These are phyloP conservation scores for Aelia acuminata DNA, from an alignment of 2,888 invertebrate species.

Conservation along the genomic window DNA sequence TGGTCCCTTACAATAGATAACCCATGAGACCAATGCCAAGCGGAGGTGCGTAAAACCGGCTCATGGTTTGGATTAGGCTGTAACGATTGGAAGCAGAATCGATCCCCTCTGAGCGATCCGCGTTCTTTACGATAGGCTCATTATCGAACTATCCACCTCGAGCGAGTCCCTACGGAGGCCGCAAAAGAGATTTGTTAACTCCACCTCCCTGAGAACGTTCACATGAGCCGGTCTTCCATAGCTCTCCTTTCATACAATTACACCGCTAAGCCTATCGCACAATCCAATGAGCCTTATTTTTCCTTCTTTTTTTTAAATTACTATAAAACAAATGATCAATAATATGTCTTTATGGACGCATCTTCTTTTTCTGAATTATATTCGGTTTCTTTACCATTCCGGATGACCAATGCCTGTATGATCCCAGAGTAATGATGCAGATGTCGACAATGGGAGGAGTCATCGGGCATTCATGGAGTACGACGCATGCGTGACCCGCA, in stretches of 20 bases:
- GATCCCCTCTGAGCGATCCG: background rate
- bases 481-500: background rate
- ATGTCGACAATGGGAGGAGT: background rate
- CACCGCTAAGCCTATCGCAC: background rate
- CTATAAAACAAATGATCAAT: background rate
- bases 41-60: background rate
- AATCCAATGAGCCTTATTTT: background rate
- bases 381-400: background rate
- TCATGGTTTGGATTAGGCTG: background rate
- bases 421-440: background rate
- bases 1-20: background rate
- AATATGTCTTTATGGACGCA: background rate
- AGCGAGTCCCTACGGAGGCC: background rate
- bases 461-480: background rate
- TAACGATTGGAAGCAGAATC: background rate
- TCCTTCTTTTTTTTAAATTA: background rate
- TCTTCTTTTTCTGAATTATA: background rate
- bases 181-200: constrained; percentile 29
- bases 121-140: background rate
- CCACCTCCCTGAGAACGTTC: constrained; percentile 16
- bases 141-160: background rate
- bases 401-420: background rate
- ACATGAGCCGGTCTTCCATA: background rate
- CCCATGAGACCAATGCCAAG: background rate
- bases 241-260: background rate